Evolutionary conservation across 2,797 vertebrate genomes (phyloP).

Genomic region (Spinibarbus caldwelli): DNA sequence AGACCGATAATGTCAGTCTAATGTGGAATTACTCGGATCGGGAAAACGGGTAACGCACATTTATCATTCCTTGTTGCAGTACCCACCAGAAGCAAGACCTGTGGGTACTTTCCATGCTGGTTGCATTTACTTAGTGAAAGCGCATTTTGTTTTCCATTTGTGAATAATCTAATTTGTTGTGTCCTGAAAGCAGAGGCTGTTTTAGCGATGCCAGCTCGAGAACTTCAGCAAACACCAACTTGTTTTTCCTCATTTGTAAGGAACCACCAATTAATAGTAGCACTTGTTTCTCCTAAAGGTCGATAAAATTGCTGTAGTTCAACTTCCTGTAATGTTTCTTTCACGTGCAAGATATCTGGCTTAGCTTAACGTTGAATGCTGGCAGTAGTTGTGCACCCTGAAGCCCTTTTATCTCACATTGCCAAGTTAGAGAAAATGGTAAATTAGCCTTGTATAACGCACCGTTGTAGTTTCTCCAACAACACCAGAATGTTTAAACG

Average conservation of each 20-base stretch:
- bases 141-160: neutral
- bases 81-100: constrained; percentile 16
- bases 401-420: constrained; percentile 62
- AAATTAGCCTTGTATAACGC: constrained; percentile 11
- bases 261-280: neutral
- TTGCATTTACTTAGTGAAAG: neutral
- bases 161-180: neutral
- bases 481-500: constrained; percentile 27
- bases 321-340: neutral
- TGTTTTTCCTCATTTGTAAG: neutral
- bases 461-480: constrained; percentile 5
- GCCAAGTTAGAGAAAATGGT: constrained; percentile 31
- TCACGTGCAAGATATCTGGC: neutral
- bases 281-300: neutral
- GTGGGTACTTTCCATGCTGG: neutral
- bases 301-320: neutral
- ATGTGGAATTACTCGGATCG: constrained; percentile 18
- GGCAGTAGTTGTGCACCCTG: constrained; percentile 41
- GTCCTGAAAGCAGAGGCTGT: constrained; percentile 6
- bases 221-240: neutral
- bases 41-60: neutral
- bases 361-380: constrained; percentile 22
- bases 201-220: neutral
- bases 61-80: neutral
- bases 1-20: constrained; percentile 42